phyloP scores from a whole-genome alignment of 2,113 vertebrate species.

The Albula goreensis region DNA sequence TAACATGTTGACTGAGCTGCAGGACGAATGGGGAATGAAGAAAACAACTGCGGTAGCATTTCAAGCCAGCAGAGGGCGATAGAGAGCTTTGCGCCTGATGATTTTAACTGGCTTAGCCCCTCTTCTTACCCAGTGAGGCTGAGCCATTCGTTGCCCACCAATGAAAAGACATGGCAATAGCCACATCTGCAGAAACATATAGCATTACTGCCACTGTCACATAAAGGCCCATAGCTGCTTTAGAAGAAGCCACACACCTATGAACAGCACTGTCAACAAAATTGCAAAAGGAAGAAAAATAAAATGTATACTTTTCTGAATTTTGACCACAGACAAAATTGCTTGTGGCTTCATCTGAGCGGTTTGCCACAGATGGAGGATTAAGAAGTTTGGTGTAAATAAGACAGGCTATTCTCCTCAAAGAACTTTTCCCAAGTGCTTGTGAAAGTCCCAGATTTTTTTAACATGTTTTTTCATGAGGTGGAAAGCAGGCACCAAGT shows the following conservation, averaged over 20 bases:
- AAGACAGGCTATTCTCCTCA: background rate
- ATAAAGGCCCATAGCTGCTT: background rate
- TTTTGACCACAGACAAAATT: background rate
- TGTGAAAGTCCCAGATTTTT: background rate
- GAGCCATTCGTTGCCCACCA: too few relatives aligned
- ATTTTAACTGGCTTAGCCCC: too few relatives aligned
- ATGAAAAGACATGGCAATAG: too few relatives aligned
- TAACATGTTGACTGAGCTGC: too few relatives aligned
- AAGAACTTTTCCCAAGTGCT: background rate
- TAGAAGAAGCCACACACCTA: background rate
- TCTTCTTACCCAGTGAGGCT: too few relatives aligned
- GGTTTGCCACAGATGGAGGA: background rate
- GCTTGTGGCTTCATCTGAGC: background rate
- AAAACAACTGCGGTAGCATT: too few relatives aligned
- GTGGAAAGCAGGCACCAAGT: background rate
- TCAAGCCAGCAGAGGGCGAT: too few relatives aligned
- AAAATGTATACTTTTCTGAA: background rate
- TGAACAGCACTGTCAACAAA: background rate
- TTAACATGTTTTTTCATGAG: background rate
- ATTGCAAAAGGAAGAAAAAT: background rate
- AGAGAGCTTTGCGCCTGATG: too few relatives aligned
- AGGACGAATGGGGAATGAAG: too few relatives aligned
- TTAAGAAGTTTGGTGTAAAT: background rate
- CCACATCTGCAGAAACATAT: too few relatives aligned
- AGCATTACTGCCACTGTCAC: too few relatives aligned